Percentiles rank a stretch among this genome's conserved stretches.
These are phyloP conservation scores for Rhinichthys klamathensis DNA, from an alignment of 2,113 vertebrate species.

Conservation along the genomic window DNA sequence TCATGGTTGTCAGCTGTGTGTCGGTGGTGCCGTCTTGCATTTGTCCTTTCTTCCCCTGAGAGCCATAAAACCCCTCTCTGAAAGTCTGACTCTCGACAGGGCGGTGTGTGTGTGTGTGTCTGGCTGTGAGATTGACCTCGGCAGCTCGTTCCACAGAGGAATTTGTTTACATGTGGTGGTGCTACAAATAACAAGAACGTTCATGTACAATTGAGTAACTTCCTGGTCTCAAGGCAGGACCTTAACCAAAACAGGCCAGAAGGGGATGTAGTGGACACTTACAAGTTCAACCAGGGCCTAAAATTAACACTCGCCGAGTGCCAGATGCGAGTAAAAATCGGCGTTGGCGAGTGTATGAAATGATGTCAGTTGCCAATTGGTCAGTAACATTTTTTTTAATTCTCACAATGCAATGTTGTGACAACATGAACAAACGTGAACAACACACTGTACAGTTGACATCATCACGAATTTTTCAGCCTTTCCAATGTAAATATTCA, in stretches of 20 bases:
- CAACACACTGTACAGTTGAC: too few species aligned
- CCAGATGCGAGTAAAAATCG: too few species aligned
- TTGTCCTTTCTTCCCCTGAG: conserved; percentile 16
- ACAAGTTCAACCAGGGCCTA: not conserved
- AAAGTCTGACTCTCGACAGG: conserved; percentile 45
- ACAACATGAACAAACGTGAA: too few species aligned
- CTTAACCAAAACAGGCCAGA: conserved; percentile 67
- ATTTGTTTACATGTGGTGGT: conserved; percentile 78
- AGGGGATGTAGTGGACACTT: conserved; percentile 67
- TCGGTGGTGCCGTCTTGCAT: conserved; percentile 5
- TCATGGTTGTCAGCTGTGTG: conserved; percentile 11
- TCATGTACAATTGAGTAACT: conserved; percentile 64
- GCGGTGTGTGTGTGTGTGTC: not conserved
- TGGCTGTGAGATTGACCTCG: conserved; percentile 24
- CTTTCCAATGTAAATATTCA: too few species aligned
- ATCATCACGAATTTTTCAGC: too few species aligned
- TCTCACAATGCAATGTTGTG: too few species aligned
- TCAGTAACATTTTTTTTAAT: too few species aligned
- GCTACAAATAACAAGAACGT: conserved; percentile 77
- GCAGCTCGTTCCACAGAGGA: conserved; percentile 67
- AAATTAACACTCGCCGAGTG: too few species aligned
- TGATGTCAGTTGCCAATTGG: too few species aligned
- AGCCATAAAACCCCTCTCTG: conserved; percentile 15
- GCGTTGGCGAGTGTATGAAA: too few species aligned
- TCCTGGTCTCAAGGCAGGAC: conserved; percentile 70